These are phyloP conservation scores for Papilio helenus DNA, from an alignment of 1,140 invertebrate species.

Conservation along the genomic window DNA sequence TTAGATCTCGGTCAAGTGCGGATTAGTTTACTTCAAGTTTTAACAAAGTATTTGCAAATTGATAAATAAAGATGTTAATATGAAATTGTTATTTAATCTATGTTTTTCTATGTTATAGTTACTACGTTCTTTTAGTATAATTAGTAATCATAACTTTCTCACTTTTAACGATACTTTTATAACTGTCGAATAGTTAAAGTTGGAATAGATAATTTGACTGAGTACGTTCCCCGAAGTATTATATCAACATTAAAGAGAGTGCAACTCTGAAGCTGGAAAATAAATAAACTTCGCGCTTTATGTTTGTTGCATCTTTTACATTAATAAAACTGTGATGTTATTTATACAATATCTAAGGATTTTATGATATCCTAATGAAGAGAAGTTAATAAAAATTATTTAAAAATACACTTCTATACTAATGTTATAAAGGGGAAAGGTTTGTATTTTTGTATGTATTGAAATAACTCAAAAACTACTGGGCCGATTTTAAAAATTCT, in stretches of 20 bases:
- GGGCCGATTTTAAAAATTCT: no score
- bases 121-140: neutral
- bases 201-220: conserved; percentile 64
- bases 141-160: neutral
- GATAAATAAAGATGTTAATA: neutral
- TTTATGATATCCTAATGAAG: no score
- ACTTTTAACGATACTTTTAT: neutral
- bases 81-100: no score
- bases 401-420: no score
- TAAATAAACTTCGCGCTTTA: conserved; percentile 61
- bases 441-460: no score
- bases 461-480: no score
- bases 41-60: no score
- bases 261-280: conserved; percentile 60
- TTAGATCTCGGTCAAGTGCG: no score
- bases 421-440: no score
- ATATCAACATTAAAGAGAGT: conserved; percentile 67
- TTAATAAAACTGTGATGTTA: neutral
- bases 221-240: conserved; percentile 55
- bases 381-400: no score
- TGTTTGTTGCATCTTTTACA: neutral
- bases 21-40: no score
- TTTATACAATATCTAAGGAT: neutral
- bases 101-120: no score
- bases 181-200: neutral